Evolutionary conservation across 2,888 invertebrate genomes (phyloP).

Genomic region (Seira ritae): DNA sequence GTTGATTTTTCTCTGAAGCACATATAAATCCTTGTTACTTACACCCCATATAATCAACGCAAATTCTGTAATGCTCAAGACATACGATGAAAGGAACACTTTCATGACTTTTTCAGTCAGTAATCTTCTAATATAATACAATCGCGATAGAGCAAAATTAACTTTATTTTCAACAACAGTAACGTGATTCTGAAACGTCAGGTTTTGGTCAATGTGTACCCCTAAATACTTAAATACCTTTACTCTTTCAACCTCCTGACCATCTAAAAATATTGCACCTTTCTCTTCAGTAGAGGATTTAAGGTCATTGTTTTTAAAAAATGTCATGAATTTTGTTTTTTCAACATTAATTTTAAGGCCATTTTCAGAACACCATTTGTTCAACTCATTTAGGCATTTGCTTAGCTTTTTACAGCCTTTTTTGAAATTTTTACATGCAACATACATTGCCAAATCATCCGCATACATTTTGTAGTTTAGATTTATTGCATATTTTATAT

Average conservation of each 20-base stretch:
- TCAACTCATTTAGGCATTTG: not conserved
- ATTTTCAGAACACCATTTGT: constrained; percentile 31
- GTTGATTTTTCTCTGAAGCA: constrained; percentile 29
- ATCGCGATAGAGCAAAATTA: constrained; percentile 14
- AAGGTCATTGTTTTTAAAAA: constrained; percentile 25
- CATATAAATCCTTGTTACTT: not conserved
- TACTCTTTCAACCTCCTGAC: constrained; percentile 15
- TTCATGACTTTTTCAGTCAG: constrained; percentile 36
- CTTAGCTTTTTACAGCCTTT: constrained; percentile 8
- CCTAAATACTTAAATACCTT: constrained; percentile 43
- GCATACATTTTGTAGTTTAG: constrained; percentile 29
- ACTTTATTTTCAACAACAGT: constrained; percentile 31
- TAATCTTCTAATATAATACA: constrained; percentile 28
- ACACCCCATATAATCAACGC: constrained; percentile 36
- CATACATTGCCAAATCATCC: constrained; percentile 36
- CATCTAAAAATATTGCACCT: not conserved
- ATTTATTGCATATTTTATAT: not conserved
- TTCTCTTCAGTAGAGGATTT: not conserved
- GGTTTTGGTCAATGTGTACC: constrained; percentile 17
- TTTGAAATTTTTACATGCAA: not conserved
- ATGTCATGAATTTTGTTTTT: constrained; percentile 49
- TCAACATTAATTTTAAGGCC: constrained; percentile 34
- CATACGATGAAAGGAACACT: constrained; percentile 21
- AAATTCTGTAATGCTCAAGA: constrained; percentile 30
- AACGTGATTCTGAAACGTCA: constrained; percentile 35